Conservation (phyloP, 2,888 invertebrate species). For the Catotricha subobsoleta region DNA sequence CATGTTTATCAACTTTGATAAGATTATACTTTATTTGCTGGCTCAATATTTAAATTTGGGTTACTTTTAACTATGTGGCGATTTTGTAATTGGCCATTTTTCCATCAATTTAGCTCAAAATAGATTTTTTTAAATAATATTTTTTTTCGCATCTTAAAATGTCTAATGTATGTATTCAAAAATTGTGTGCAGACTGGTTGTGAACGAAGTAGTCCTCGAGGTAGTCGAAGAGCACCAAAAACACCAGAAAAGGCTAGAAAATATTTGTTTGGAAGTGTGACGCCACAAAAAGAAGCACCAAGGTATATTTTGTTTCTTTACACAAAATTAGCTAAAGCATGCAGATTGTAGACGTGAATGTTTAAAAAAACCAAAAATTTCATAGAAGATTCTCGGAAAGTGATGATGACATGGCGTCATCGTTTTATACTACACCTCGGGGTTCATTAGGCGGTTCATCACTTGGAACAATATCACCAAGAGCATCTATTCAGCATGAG, state of each 20-base stretch:
- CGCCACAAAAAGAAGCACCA: conserved; percentile 14
- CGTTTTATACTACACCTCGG: conserved; percentile 14
- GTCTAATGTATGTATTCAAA: too few relatives aligned
- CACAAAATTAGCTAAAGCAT: too few relatives aligned
- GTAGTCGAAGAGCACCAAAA: conserved; percentile 12
- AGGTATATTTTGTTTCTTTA: conserved; percentile 7
- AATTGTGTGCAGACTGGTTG: not conserved
- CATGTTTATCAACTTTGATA: too few relatives aligned
- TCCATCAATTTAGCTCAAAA: too few relatives aligned
- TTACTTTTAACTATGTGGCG: too few relatives aligned
- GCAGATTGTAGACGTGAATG: too few relatives aligned
- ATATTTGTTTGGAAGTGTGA: conserved; percentile 14
- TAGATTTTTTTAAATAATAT: too few relatives aligned
- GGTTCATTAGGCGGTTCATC: conserved; percentile 15
- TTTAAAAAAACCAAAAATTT: too few relatives aligned
- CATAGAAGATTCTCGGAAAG: conserved; percentile 15
- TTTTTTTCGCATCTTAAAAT: too few relatives aligned
- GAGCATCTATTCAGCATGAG: conserved; percentile 43
- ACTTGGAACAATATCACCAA: conserved; percentile 29
- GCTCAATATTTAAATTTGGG: too few relatives aligned
- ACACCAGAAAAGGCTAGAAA: conserved; percentile 14
- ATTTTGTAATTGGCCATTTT: too few relatives aligned
- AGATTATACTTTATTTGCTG: too few relatives aligned
- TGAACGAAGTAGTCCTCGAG: conserved; percentile 12
- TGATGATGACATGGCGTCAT: conserved; percentile 15